phyloP scores from a whole-genome alignment of 1,140 invertebrate species.

The Monochamus saltuarius region DNA sequence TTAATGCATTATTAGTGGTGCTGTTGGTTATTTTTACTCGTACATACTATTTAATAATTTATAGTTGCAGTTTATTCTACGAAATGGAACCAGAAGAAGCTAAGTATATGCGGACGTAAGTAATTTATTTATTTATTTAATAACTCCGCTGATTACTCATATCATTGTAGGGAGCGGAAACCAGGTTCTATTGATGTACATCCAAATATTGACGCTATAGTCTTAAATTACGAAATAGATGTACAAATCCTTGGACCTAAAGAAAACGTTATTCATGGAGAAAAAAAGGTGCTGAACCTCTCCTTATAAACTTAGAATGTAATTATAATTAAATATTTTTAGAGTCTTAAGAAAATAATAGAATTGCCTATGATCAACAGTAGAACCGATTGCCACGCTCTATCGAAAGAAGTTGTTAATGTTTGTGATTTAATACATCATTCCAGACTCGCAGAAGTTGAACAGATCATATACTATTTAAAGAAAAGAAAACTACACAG shows the following conservation, averaged over 20 bases:
- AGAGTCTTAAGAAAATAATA: constrained; percentile 81
- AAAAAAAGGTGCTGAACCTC: constrained; percentile 67
- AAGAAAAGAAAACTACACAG: constrained; percentile 71
- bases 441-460: constrained; percentile 80
- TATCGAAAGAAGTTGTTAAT: constrained; percentile 85
- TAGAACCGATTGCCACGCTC: constrained; percentile 74
- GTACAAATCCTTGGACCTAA: constrained; percentile 81
- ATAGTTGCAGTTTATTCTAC: constrained; percentile 15
- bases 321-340: constrained; percentile 18
- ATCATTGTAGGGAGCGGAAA: constrained; percentile 69
- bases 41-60: constrained; percentile 10
- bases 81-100: constrained; percentile 62
- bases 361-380: constrained; percentile 80
- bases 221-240: constrained; percentile 88
- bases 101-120: constrained; percentile 62
- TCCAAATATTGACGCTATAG: constrained; percentile 85
- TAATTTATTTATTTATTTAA: constrained; percentile 21
- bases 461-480: constrained; percentile 89
- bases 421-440: constrained; percentile 88
- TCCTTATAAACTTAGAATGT: constrained; percentile 12
- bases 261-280: constrained; percentile 81
- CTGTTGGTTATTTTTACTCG: constrained; percentile 1
- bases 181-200: constrained; percentile 86
- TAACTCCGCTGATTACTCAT: constrained; percentile 21
- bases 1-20: constrained; percentile 9